Percentiles rank a stretch among this genome's conserved stretches.
Conservation (phyloP, 2,888 invertebrate species). For the Sycophila texana region DNA sequence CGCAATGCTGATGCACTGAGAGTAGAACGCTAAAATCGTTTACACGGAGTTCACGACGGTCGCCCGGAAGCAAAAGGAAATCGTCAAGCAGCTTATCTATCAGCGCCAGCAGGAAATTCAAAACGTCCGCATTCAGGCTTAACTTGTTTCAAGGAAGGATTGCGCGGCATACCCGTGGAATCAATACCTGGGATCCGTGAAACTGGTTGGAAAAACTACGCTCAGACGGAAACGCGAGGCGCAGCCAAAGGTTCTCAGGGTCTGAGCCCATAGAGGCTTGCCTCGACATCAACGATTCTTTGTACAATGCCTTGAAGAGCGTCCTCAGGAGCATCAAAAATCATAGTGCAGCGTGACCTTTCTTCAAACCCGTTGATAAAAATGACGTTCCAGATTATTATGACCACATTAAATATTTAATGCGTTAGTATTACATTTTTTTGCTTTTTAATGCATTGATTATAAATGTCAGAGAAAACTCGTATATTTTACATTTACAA, state of each 20-base stretch:
- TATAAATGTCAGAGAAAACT: background rate
- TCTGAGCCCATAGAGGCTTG: conserved; percentile 82
- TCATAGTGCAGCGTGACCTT: conserved; percentile 95
- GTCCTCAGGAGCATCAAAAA: conserved; percentile 86
- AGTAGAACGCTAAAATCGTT: conserved; percentile 93
- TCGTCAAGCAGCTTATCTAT: conserved; percentile 84
- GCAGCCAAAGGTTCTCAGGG: conserved; percentile 79
- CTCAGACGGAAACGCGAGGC: conserved; percentile 78
- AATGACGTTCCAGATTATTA: conserved; percentile 96
- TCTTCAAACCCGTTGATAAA: conserved; percentile 94
- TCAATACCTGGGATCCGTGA: conserved; percentile 91
- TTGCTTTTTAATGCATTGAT: conserved; percentile 1
- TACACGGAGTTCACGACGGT: conserved; percentile 96
- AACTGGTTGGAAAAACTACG: conserved; percentile 83
- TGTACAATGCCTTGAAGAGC: conserved; percentile 80
- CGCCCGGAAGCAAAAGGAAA: conserved; percentile 91
- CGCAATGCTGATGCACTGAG: conserved; percentile 98
- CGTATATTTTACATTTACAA: background rate
- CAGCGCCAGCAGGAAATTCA: conserved; percentile 91
- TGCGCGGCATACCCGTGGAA: conserved; percentile 91
- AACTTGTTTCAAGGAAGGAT: conserved; percentile 93
- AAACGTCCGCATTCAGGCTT: conserved; percentile 89
- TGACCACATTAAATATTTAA: conserved; percentile 97
- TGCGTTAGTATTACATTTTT: conserved; percentile 82
- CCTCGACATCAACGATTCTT: conserved; percentile 81